Evolutionary conservation across 2,797 vertebrate genomes (phyloP).

Genomic region (Epinephelus awoara): DNA sequence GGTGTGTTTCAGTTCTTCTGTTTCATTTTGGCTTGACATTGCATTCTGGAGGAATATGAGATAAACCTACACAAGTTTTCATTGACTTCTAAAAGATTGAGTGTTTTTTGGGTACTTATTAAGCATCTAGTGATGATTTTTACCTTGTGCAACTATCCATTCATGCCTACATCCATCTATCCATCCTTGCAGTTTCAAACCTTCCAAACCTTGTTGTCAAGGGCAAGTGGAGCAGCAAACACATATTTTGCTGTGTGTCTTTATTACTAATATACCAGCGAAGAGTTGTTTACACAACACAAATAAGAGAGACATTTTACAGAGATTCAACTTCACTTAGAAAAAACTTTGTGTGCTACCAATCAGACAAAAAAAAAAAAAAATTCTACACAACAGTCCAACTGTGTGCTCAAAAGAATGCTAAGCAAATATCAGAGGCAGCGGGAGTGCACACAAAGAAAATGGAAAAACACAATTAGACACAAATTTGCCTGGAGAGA

Average conservation of each 20-base stretch:
- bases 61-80: neutral
- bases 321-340: neutral
- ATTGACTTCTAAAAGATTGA: neutral
- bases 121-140: neutral
- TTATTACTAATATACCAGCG: neutral
- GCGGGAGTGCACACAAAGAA: too few species aligned
- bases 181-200: neutral
- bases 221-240: neutral
- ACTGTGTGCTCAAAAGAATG: too few species aligned
- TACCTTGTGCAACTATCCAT: neutral
- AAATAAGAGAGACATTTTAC: neutral
- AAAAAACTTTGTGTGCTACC: too few species aligned
- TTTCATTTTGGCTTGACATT: conserved; percentile 8
- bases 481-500: too few species aligned
- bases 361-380: neutral
- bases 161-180: neutral
- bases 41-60: neutral
- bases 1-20: neutral
- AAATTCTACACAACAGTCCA: too few species aligned
- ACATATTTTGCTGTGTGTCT: neutral
- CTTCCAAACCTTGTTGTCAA: neutral
- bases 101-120: neutral
- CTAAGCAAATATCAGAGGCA: too few species aligned
- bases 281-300: neutral
- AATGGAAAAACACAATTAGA: too few species aligned